phyloP scores from a whole-genome alignment of 1,140 invertebrate genomes.

The Hormaphis cornu region DNA sequence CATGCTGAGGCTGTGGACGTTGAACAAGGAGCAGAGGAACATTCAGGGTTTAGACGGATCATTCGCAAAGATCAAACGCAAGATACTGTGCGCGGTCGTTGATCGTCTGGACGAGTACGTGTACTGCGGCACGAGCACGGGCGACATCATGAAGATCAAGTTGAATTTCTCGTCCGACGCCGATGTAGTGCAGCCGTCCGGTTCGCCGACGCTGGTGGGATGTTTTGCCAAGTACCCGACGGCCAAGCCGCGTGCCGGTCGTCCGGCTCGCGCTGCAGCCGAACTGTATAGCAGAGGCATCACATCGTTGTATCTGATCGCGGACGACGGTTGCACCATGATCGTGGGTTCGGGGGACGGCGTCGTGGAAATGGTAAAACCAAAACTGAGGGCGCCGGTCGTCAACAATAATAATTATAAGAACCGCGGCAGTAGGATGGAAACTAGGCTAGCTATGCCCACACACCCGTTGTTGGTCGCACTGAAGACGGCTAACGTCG shows the following conservation, averaged over 20 bases:
- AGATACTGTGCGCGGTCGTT: slow-evolving; percentile 52
- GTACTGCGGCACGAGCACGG: slow-evolving; percentile 76
- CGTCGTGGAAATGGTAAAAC: slow-evolving; percentile 58
- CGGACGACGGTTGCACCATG: slow-evolving; percentile 38
- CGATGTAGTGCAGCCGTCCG: slow-evolving; percentile 44
- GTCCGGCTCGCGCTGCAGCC: slow-evolving; percentile 40
- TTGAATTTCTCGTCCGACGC: slow-evolving; percentile 56
- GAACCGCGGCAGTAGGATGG: background rate
- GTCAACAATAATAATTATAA: slow-evolving; percentile 19
- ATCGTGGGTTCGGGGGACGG: slow-evolving; percentile 76
- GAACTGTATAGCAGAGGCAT: slow-evolving; percentile 44
- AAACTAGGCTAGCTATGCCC: slow-evolving; percentile 39
- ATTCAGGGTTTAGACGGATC: slow-evolving; percentile 60
- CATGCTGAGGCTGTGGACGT: slow-evolving; percentile 64
- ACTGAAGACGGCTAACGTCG: slow-evolving; percentile 3
- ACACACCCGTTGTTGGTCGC: slow-evolving; percentile 40
- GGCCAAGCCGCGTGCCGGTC: slow-evolving; percentile 35
- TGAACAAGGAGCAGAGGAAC: slow-evolving; percentile 58
- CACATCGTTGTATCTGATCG: slow-evolving; percentile 4
- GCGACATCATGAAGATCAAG: slow-evolving; percentile 53
- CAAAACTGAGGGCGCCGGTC: slow-evolving; percentile 41
- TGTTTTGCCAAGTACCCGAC: slow-evolving; percentile 53
- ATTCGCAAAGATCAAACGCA: slow-evolving; percentile 57
- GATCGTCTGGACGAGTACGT: slow-evolving; percentile 58
- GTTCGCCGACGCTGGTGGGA: slow-evolving; percentile 54